Base-by-base conservation (phyloP, 1,140 invertebrate species). In the Apis dorsata region DNA sequence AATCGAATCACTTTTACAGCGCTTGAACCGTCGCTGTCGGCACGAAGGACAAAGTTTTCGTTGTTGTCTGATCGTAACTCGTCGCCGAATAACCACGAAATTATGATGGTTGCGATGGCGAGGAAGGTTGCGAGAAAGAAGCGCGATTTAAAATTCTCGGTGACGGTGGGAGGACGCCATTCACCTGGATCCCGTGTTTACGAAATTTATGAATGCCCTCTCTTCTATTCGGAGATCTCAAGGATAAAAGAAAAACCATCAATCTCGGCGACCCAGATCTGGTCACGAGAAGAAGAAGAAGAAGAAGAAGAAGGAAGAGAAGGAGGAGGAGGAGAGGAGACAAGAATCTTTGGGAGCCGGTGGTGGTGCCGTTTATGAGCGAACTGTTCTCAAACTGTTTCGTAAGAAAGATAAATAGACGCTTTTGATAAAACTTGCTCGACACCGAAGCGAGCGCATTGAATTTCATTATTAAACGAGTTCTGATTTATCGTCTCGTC, bases 351-450 rank as follows among this genome's bases (percentile, higher is more conserved):
- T 85, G 12, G 11, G 34, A 44, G 34, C 51, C 78, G 77, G 55
- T 60, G 24, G 24, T 86, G 72, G 84, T 80, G 76, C 85, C 83
- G 86, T 88, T 88, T 88, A 88, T 85, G 83, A 88, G 79, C 79
- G 87, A 88, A 87, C 75, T 73, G 83, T 85, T 88, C 76, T 88
- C 86, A 83, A 88, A 88, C 82, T 87, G 83, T 87, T 88, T 88
- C 84, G 82, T 82, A 87, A 88, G 86, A 88, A 88, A 87, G 86
- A 88, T 87, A 87, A 88, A 88, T 87, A 88, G 86, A 83, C 75
- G 74, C 77, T 78, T 85, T 88, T 85, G 86, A 87, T 85, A 87
- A 88, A 88, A 87, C 70, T 87, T 65, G 57, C 62, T 72, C 76
- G 70, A 88, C 79, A 73, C 77, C 74, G 51, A 17, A 59, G 44